phyloP scores from a whole-genome alignment of 2,888 invertebrate genomes.

The Philhelius pedissequus region DNA sequence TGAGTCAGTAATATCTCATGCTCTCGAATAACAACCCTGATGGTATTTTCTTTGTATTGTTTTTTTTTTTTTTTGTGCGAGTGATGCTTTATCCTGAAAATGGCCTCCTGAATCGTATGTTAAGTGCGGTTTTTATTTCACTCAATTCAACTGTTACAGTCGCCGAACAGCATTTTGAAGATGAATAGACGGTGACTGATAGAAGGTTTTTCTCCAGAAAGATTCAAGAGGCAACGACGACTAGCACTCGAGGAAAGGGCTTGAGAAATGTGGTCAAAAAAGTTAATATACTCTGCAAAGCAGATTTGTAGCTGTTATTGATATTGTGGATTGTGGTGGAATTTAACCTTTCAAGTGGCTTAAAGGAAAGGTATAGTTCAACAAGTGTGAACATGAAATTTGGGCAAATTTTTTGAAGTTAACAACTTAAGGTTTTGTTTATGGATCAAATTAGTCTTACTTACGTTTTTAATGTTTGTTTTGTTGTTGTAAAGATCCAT shows the following conservation, averaged over 20 bases:
- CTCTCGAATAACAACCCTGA: background rate
- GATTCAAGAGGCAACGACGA: slow-evolving; percentile 22
- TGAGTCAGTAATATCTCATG: slow-evolving; percentile 27
- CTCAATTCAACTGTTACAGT: slow-evolving; percentile 53
- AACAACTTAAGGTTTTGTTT: no score
- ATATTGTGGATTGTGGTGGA: slow-evolving; percentile 14
- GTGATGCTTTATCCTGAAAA: slow-evolving; percentile 46
- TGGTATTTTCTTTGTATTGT: background rate
- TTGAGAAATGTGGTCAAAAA: slow-evolving; percentile 20
- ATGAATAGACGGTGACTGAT: slow-evolving; percentile 56
- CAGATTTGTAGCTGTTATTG: background rate
- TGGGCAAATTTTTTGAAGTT: no score
- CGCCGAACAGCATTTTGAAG: slow-evolving; percentile 24
- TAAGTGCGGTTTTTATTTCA: slow-evolving; percentile 66
- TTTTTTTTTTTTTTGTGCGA: background rate
- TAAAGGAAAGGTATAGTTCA: background rate
- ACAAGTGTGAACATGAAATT: no score
- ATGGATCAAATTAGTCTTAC: no score
- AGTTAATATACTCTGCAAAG: slow-evolving; percentile 16
- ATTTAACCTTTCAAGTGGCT: background rate
- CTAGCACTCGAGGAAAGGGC: slow-evolving; percentile 22
- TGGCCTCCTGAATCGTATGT: slow-evolving; percentile 62
- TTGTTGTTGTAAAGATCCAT: no score
- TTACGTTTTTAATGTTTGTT: no score
- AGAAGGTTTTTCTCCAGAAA: background rate